Conservation (phyloP, 1,140 invertebrate genomes). For the Pentalonia nigronervosa region DNA sequence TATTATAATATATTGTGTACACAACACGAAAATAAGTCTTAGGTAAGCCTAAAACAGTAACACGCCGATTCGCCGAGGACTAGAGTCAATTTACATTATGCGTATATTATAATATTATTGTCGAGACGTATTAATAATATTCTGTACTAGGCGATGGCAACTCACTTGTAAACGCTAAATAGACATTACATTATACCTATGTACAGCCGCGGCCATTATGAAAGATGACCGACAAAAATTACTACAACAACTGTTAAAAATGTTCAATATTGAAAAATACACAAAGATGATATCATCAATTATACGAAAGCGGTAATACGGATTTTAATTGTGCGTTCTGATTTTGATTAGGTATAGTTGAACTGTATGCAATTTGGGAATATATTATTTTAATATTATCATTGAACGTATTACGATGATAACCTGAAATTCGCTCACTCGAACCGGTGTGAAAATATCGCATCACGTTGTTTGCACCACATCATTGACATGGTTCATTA, state of each 20-base stretch:
- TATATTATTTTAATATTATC: neutral
- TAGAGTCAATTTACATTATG: slow-evolving; percentile 47
- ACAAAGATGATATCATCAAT: neutral
- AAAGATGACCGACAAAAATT: neutral
- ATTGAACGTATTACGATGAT: neutral
- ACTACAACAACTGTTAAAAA: neutral
- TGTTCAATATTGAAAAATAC: neutral
- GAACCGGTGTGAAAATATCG: too few relatives aligned
- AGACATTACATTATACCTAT: neutral
- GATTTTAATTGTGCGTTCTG: neutral
- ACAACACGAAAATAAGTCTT: slow-evolving; percentile 37
- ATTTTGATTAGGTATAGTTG: neutral
- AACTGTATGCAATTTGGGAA: neutral
- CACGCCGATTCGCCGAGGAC: slow-evolving; percentile 45
- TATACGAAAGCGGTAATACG: neutral
- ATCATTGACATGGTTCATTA: too few relatives aligned
- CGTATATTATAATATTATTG: neutral
- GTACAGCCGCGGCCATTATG: neutral
- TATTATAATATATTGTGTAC: neutral
- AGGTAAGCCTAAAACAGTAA: slow-evolving; percentile 40
- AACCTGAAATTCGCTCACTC: too few relatives aligned
- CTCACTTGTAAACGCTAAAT: neutral
- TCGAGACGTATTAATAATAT: slow-evolving; percentile 31
- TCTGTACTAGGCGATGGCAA: slow-evolving; percentile 45
- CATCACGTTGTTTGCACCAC: too few relatives aligned